Evolutionary conservation across 2,888 invertebrate genomes (phyloP).

Genomic region (Papilio gigon): DNA sequence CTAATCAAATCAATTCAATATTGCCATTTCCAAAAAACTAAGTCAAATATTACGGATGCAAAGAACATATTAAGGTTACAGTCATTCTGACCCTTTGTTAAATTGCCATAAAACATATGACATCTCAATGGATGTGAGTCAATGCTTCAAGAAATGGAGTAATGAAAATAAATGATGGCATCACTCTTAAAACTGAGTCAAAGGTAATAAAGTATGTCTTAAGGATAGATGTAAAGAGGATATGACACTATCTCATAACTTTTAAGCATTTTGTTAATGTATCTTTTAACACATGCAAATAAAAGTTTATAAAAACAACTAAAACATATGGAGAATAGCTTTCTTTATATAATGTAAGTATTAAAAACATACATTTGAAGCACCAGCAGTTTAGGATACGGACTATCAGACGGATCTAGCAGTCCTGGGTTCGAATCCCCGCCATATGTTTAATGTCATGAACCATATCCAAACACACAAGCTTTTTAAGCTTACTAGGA

Average conservation of each 20-base stretch:
- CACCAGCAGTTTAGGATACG: too few species aligned
- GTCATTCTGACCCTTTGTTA: neutral
- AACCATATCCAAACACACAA: too few species aligned
- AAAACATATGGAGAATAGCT: neutral
- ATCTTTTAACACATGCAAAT: constrained; percentile 23
- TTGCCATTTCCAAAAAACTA: neutral
- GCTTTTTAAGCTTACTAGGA: too few species aligned
- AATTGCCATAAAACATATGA: constrained; percentile 22
- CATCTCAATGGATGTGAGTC: constrained; percentile 18
- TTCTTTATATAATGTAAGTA: neutral
- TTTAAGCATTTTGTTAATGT: constrained; percentile 15
- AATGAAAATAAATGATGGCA: constrained; percentile 37
- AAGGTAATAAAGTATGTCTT: constrained; percentile 35
- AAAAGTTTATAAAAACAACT: neutral
- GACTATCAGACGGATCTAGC: too few species aligned
- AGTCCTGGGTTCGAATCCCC: too few species aligned
- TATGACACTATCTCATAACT: constrained; percentile 12
- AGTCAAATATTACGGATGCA: neutral
- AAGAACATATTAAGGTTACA: neutral
- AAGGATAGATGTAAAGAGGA: constrained; percentile 29
- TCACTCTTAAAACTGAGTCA: constrained; percentile 35
- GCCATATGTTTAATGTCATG: too few species aligned
- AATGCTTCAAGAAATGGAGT: constrained; percentile 7
- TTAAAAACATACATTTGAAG: too few species aligned
- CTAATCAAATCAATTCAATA: too few species aligned